Evolutionary conservation across 2,113 vertebrate genomes (phyloP).

Genomic region (Ciconia maguari): DNA sequence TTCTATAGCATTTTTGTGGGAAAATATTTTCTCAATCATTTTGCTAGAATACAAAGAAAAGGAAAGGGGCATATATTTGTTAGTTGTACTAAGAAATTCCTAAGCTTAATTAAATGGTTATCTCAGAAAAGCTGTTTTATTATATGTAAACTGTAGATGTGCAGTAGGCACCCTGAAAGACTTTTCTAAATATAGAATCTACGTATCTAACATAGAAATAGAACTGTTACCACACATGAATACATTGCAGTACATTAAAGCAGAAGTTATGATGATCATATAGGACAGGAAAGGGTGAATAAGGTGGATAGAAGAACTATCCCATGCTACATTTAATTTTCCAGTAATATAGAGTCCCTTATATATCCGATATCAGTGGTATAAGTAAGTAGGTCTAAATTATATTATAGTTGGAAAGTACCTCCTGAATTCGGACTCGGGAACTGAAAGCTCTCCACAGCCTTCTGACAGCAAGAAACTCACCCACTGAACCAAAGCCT

Average conservation of each 20-base stretch:
- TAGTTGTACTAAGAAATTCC: background rate
- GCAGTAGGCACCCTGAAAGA: background rate
- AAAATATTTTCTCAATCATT: background rate
- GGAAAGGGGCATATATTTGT: background rate
- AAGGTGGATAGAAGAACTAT: background rate
- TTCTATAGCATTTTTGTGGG: background rate
- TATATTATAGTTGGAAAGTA: background rate
- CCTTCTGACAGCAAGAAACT: background rate
- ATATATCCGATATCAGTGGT: background rate
- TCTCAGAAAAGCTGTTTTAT: background rate
- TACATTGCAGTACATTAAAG: background rate
- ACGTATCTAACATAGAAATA: background rate
- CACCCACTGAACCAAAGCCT: background rate
- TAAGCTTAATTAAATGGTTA: background rate
- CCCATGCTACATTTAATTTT: fast-evolving
- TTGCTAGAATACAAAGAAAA: background rate
- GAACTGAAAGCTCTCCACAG: background rate
- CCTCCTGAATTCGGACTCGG: background rate
- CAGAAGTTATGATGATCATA: background rate
- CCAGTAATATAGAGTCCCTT: background rate
- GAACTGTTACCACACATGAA: background rate
- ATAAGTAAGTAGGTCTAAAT: background rate
- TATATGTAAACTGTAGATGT: background rate
- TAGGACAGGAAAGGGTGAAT: background rate
- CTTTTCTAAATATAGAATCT: background rate